Evolutionary conservation across 2,113 vertebrate species (phyloP), one percentile per base, ranked within the genome.

Genomic region (Anhinga rufa): DNA sequence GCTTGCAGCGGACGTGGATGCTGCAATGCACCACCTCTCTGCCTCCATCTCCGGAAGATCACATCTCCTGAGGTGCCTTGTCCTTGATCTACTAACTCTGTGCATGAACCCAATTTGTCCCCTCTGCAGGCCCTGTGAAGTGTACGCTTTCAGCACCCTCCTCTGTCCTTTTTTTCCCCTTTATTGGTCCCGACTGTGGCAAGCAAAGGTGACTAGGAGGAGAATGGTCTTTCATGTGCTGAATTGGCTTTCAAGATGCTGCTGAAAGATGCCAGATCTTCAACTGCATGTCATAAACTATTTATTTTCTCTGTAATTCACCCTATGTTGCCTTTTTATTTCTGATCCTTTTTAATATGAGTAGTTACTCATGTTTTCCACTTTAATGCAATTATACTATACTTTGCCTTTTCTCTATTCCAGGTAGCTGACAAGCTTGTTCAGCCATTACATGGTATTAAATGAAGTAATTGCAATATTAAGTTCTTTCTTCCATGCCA

Each of bases 391-490:
- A 94, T 96, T 96, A 95, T 5, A n/a, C 24, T 38, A 31, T 82
- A 49, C 88, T 96, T 93, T 72, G 86, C 83, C 74, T 94, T 46
- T 14, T 77, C 81, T 66, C 9, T 12, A 26, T 61, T 77, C 66
- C 92, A 46, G 77, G 96, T 69, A 94, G 86, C 88, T 75, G 93
- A 77, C 60, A 74, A 57, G 91, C 74, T 81, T 86, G 69, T 58
- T 88, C 94, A 85, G 91, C 95, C 92, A 84, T 97, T 84, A 77
- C 83, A 9, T 46, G 81, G 62, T 40, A 91, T 91, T 94, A 96
- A 95, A 95, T 85, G 92, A 60, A 95, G 84, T 95, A 92, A 95
- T 96, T 94, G 92, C 95, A 74, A 62, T 90, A 94, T 93, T 42
- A 76, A 91, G 65, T 82, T 75, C 82, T 46, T 88, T 88, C 28